Conservation (phyloP, 2,888 invertebrate species). For the Tillus elongatus region DNA sequence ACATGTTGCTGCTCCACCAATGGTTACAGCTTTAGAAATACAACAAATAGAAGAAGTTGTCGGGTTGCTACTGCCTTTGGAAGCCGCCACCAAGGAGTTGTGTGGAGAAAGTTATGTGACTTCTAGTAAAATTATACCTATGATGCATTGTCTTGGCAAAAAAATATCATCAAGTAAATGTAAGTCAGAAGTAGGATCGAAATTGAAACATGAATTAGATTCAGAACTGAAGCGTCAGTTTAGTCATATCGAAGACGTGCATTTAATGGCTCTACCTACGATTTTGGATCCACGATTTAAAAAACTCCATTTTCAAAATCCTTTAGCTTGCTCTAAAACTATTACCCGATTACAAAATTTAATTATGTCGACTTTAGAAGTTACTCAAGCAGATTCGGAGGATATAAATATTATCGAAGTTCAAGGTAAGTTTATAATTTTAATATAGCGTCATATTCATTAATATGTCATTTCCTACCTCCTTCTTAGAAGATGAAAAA, state of each 20-base stretch:
- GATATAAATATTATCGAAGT: too few relatives aligned
- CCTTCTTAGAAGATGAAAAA: too few relatives aligned
- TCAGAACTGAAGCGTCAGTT: conserved; percentile 11
- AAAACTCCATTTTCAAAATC: too few relatives aligned
- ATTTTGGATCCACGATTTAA: conserved; percentile 17
- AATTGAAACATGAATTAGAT: conserved; percentile 7
- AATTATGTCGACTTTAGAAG: too few relatives aligned
- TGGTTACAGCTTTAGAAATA: conserved; percentile 28
- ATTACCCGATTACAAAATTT: too few relatives aligned
- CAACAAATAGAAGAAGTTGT: conserved; percentile 23
- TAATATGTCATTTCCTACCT: too few relatives aligned
- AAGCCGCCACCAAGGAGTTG: conserved; percentile 32
- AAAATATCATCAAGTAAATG: conserved; percentile 9
- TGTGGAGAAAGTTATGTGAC: conserved; percentile 30
- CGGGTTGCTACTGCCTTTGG: conserved; percentile 25
- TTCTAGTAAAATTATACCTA: conserved; percentile 18
- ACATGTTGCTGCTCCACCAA: conserved; percentile 26
- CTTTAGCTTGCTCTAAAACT: too few relatives aligned
- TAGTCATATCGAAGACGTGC: conserved; percentile 12
- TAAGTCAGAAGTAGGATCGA: conserved; percentile 6
- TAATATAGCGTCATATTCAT: too few relatives aligned
- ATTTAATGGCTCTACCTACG: conserved; percentile 14
- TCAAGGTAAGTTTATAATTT: too few relatives aligned
- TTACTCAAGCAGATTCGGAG: too few relatives aligned
- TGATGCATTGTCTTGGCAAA: conserved; percentile 12